A percentile compares a stretch with the other conserved stretches of the same genome.
Evolutionary conservation across 2,888 invertebrate genomes (phyloP).

Genomic region (Eurois occulta): DNA sequence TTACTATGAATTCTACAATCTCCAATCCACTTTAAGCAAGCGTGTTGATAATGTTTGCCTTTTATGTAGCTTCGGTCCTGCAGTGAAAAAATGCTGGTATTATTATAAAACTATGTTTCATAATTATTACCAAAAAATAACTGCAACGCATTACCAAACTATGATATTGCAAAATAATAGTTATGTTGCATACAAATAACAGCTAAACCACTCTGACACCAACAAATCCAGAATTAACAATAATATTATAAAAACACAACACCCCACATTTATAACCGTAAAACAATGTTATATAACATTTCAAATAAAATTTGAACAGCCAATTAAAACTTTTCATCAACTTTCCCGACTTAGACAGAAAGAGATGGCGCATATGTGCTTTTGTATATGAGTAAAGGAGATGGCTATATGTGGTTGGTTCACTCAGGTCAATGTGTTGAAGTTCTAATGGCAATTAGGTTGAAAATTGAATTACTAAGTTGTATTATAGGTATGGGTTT

Average conservation of each 20-base stretch:
- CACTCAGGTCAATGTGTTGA: conserved; percentile 60
- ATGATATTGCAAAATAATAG: neutral
- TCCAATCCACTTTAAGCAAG: neutral
- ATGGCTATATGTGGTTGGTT: conserved; percentile 44
- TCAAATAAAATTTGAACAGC: conserved; percentile 67
- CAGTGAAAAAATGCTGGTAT: neutral
- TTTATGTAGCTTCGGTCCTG: neutral
- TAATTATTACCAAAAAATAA: neutral
- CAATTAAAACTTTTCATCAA: conserved; percentile 69
- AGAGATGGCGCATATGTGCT: conserved; percentile 32
- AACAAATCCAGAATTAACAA: conserved; percentile 36
- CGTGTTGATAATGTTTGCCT: neutral
- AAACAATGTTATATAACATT: conserved; percentile 55
- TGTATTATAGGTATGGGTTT: conserved; percentile 51
- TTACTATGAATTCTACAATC: neutral
- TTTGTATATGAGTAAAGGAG: conserved; percentile 32
- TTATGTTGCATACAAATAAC: conserved; percentile 34
- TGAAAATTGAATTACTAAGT: conserved; percentile 66
- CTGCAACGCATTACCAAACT: neutral
- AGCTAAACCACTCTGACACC: conserved; percentile 29
- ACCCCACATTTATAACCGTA: conserved; percentile 43
- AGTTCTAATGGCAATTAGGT: conserved; percentile 64
- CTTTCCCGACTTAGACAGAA: conserved; percentile 37
- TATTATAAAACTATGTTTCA: no score
- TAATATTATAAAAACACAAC: conserved; percentile 46